These are phyloP conservation scores for Euphydryas editha DNA, from an alignment of 2,888 invertebrate species.

Conservation along the genomic window DNA sequence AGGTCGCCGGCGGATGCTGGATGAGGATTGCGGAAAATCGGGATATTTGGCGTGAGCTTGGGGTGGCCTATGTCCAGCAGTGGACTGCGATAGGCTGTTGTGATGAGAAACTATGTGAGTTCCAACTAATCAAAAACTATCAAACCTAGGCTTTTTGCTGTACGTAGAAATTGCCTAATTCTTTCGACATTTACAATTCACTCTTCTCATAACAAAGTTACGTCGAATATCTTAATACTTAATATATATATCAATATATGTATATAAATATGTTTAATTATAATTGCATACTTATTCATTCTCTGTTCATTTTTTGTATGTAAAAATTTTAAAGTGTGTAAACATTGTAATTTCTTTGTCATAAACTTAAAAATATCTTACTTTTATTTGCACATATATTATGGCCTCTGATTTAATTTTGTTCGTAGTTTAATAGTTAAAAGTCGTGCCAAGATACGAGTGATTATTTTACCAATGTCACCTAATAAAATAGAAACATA, in stretches of 20 bases:
- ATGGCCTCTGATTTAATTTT: not conserved
- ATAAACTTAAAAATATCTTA: not conserved
- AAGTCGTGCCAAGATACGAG: not conserved
- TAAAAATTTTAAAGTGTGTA: not conserved
- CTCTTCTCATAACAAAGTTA: not conserved
- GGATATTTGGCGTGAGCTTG: no score
- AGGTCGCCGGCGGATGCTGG: no score
- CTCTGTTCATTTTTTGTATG: no score
- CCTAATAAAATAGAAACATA: not conserved
- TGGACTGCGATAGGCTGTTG: no score
- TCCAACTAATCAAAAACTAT: conserved; percentile 42
- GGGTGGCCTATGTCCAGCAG: no score
- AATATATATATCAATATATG: no score
- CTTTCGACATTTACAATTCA: conserved; percentile 8
- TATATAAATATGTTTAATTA: no score
- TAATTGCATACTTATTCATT: no score
- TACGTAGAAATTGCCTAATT: conserved; percentile 33
- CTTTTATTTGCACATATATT: no score
- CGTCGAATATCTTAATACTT: not conserved
- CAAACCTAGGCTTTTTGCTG: conserved; percentile 35
- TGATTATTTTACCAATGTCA: not conserved
- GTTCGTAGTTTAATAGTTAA: not conserved
- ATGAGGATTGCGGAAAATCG: no score
- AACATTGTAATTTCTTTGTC: not conserved
- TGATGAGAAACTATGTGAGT: no score